A percentile compares a stretch with the other conserved stretches of the same genome.
Conservation (phyloP, 2,888 invertebrate species). For the Drosophila subquinaria region DNA sequence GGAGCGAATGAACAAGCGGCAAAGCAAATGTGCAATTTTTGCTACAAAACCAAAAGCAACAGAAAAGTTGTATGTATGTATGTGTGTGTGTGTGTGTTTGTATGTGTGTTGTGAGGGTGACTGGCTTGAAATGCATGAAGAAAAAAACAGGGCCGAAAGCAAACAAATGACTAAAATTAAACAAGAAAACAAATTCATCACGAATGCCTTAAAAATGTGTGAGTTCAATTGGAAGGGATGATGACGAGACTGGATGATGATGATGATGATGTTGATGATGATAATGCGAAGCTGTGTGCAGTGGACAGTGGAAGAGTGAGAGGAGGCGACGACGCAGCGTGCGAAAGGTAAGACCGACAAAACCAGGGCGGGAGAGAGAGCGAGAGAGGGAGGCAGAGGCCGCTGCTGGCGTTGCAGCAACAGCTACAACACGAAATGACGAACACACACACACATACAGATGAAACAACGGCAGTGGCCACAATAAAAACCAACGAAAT, state of each 20-base stretch:
- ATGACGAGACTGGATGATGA: conserved; percentile 7
- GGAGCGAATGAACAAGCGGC: neutral
- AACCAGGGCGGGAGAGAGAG: conserved; percentile 15
- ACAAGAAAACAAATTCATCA: conserved; percentile 75
- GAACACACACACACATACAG: conserved; percentile 36
- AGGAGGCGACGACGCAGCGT: conserved; percentile 11
- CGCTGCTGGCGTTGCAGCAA: conserved; percentile 1
- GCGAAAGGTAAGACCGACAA: conserved; percentile 34
- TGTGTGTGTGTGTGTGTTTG: conserved; percentile 18
- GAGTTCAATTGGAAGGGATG: conserved; percentile 57
- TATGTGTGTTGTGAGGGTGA: conserved; percentile 50
- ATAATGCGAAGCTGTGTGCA: conserved; percentile 45
- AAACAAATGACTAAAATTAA: conserved; percentile 74
- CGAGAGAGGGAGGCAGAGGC: neutral
- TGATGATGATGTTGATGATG: conserved; percentile 21
- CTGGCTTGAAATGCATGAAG: conserved; percentile 36
- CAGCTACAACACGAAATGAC: conserved; percentile 42
- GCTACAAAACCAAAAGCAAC: conserved; percentile 5
- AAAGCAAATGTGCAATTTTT: conserved; percentile 50
- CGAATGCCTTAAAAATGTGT: conserved; percentile 64
- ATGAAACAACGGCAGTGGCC: conserved; percentile 49
- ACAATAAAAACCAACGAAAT: conserved; percentile 79
- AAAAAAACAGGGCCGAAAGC: conserved; percentile 48
- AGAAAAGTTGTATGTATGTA: neutral
- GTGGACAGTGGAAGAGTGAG: conserved; percentile 22